Conservation (phyloP, 2,113 vertebrate species). For the Amphilophus citrinellus region DNA sequence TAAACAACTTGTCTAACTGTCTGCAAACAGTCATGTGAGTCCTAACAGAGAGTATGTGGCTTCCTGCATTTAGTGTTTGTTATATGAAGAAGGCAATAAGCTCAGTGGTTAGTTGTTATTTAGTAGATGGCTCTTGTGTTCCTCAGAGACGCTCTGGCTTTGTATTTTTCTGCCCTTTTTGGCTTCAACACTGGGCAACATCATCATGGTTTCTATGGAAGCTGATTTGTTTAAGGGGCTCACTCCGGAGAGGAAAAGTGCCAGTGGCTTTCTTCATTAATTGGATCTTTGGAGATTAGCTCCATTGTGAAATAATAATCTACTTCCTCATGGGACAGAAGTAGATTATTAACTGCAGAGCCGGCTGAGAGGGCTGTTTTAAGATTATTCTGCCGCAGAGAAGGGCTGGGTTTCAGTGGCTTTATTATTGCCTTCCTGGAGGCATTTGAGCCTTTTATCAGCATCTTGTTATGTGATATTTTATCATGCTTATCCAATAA, state of each 20-base stretch:
- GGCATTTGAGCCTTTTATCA: neutral
- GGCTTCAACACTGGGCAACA: conserved; percentile 28
- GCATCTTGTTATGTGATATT: neutral
- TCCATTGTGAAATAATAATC: conserved; percentile 63
- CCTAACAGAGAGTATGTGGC: neutral
- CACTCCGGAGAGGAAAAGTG: conserved; percentile 38
- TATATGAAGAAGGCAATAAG: neutral
- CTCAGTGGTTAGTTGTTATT: conserved; percentile 18
- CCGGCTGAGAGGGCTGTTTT: conserved; percentile 26
- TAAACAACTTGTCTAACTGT: conserved; percentile 13
- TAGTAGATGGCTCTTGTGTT: neutral
- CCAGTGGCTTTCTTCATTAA: conserved; percentile 66
- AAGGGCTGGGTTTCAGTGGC: conserved; percentile 4
- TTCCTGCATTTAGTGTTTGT: neutral
- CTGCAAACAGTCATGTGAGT: neutral
- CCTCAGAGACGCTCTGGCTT: conserved; percentile 31
- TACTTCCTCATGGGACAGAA: conserved; percentile 47
- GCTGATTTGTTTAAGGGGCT: conserved; percentile 64
- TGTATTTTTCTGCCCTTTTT: conserved; percentile 10
- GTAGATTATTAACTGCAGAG: conserved; percentile 50
- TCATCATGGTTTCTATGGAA: conserved; percentile 49
- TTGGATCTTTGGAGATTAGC: conserved; percentile 64
- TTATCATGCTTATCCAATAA: neutral
- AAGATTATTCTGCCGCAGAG: conserved; percentile 18
- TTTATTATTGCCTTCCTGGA: conserved; percentile 14